phyloP scores from a whole-genome alignment of 2,888 invertebrate species.

The Phortica magna region DNA sequence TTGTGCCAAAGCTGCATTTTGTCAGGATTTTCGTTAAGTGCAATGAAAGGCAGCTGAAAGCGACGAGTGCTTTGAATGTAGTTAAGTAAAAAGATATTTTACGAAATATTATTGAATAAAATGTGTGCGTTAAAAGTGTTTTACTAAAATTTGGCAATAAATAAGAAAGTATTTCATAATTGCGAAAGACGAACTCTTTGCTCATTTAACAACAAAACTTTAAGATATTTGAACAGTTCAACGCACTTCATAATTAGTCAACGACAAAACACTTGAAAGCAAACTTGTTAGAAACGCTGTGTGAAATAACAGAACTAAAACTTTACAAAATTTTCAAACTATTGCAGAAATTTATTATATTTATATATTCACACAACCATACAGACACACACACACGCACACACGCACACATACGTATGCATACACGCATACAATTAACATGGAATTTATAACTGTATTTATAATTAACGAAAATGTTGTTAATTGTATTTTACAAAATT shows the following conservation, averaged over 20 bases:
- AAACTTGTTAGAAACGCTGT: too few species aligned
- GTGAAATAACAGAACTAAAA: too few species aligned
- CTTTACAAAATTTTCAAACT: too few species aligned
- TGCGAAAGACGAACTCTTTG: too few species aligned
- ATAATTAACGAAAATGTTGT: conserved; percentile 17
- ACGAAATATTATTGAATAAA: not conserved
- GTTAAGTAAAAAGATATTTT: not conserved
- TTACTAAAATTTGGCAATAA: too few species aligned
- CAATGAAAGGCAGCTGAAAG: not conserved
- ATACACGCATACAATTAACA: not conserved
- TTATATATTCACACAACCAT: too few species aligned
- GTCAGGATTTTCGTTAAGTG: conserved; percentile 57
- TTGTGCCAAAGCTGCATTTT: conserved; percentile 67
- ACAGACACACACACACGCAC: not conserved
- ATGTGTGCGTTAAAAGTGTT: too few species aligned
- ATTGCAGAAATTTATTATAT: not conserved
- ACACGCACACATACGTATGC: not conserved
- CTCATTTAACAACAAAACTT: too few species aligned
- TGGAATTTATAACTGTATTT: not conserved
- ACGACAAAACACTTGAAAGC: too few species aligned
- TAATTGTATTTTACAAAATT: conserved; percentile 13
- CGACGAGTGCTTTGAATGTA: not conserved
- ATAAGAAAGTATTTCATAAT: too few species aligned
- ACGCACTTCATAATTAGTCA: too few species aligned
- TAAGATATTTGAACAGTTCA: too few species aligned